Evolutionary conservation across 2,797 vertebrate genomes (phyloP), one percentile per base, ranked within the genome.

Genomic region (Lates japonicus): DNA sequence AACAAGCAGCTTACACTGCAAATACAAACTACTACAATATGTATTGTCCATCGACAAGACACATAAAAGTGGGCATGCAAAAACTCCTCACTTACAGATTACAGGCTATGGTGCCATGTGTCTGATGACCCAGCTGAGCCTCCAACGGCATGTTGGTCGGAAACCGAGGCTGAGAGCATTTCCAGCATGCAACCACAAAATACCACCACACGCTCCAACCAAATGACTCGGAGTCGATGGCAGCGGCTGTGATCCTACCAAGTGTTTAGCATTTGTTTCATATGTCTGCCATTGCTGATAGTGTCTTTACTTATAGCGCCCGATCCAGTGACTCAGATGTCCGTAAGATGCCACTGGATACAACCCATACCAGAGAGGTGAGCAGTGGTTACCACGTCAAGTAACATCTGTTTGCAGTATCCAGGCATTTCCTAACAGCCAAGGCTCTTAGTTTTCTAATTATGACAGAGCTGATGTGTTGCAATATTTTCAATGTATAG

Each of bases 301-400:
- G 69, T 85, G 42, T 88, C 61, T 88, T 80, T 78, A 52, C 77
- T 92, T 91, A 69, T 81, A 96, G 96, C 82, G 2, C 84, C 94
- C 92, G 91, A 58, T 33, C 91, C 60, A 12, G 87, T 31, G 94
- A 95, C 37, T 74, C 88, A 22, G 94, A 95, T 6, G 82, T 66
- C 75, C 93, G 86, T 54, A 95, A 92, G 87, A 65, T 52, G 31
- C 49, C 87, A 4, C 31, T 91, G 82, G 95, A 94, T 44, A 75
- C 83, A 19, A 72, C 81, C 51, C 90, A 88, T 5, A 91, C 88
- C 6, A 90, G 88, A n/a, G n/a, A 95, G 96, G 96, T 96, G 82
- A 84, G 92, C 62, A 58, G 41, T 44, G 55, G 77, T 79, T 70
- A 71, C 49, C 41, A 48, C 72, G 69, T 80, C 58, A n/a, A n/a